Evolutionary conservation across 2,797 vertebrate genomes (phyloP).

Genomic region (Chaetophractus vellerosus): DNA sequence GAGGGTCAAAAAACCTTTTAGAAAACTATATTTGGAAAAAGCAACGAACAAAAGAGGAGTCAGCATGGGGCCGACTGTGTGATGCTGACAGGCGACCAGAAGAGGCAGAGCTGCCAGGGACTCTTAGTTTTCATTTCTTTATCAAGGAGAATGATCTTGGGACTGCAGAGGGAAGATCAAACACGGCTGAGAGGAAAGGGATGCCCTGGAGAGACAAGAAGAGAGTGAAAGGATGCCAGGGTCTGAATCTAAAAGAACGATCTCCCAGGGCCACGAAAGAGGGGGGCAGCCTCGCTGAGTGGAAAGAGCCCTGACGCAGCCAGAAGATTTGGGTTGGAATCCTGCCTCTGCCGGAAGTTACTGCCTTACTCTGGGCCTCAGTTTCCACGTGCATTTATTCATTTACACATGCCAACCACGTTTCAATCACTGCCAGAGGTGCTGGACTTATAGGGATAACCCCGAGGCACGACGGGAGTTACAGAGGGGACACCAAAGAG

Average conservation of each 20-base stretch:
- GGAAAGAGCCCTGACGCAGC: background rate
- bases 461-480: background rate
- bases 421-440: background rate
- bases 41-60: constrained; percentile 57
- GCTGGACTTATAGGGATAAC: background rate
- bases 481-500: background rate
- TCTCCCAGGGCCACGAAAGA: background rate
- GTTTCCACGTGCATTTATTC: background rate
- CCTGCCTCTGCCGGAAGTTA: background rate
- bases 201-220: background rate
- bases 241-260: background rate
- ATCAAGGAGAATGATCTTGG: constrained; percentile 69
- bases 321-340: background rate
- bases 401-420: background rate
- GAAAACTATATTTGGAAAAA: constrained; percentile 77
- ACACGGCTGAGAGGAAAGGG: constrained; percentile 60
- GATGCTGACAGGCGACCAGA: constrained; percentile 1
- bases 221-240: background rate
- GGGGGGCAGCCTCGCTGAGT: background rate
- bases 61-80: background rate
- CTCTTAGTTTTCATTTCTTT: constrained; percentile 44
- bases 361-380: constrained; percentile 1
- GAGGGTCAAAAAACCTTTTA: constrained; percentile 48
- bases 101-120: constrained; percentile 36
- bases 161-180: constrained; percentile 61